Conservation (phyloP, 1,140 invertebrate species). For the Micrasema minimum region DNA sequence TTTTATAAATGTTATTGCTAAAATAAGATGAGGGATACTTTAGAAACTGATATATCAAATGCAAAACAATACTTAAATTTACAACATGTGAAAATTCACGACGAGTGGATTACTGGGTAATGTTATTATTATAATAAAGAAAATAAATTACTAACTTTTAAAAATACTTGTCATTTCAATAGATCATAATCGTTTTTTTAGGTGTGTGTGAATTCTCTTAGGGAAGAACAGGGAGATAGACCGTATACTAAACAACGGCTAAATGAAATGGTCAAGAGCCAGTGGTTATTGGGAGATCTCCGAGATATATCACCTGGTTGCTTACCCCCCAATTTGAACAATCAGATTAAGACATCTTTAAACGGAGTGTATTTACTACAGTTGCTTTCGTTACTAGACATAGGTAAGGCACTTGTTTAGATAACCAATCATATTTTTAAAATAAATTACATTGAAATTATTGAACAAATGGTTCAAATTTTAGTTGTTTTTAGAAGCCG, state of each 20-base stretch:
- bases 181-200: slow-evolving; percentile 22
- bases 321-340: slow-evolving; percentile 57
- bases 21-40: slow-evolving; percentile 28
- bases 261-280: slow-evolving; percentile 59
- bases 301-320: slow-evolving; percentile 61
- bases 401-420: slow-evolving; percentile 57
- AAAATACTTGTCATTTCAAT: too few relatives aligned
- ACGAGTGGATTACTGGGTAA: slow-evolving; percentile 62
- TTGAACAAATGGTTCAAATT: too few relatives aligned
- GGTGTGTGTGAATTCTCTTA: slow-evolving; percentile 28
- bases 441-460: too few relatives aligned
- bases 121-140: slow-evolving; percentile 5
- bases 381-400: slow-evolving; percentile 61
- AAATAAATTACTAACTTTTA: slow-evolving; percentile 6
- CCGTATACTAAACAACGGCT: slow-evolving; percentile 56
- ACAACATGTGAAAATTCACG: slow-evolving; percentile 53
- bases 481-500: too few relatives aligned
- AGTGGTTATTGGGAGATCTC: slow-evolving; percentile 65
- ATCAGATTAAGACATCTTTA: slow-evolving; percentile 56
- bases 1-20: not conserved
- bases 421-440: too few relatives aligned
- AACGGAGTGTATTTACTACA: slow-evolving; percentile 60
- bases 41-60: slow-evolving; percentile 27
- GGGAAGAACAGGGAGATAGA: slow-evolving; percentile 4
- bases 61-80: slow-evolving; percentile 36